phyloP scores from a whole-genome alignment of 1,140 invertebrate genomes.

The Stegodyphus mimosarum region DNA sequence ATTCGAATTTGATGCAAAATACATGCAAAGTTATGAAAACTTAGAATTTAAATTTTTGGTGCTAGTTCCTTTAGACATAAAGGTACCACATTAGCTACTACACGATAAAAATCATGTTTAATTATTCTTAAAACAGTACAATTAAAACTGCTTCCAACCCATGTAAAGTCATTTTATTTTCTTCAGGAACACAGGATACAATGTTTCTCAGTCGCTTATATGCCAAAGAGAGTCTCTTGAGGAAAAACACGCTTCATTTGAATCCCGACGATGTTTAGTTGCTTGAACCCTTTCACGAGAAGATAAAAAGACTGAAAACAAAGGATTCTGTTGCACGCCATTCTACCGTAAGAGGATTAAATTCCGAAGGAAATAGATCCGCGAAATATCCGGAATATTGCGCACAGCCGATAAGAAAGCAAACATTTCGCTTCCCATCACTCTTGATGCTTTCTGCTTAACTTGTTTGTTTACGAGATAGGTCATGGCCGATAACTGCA shows the following conservation, averaged over 20 bases:
- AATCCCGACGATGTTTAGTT: not conserved
- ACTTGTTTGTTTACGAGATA: slow-evolving; percentile 27
- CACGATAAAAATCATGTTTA: too few species aligned
- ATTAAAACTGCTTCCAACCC: too few species aligned
- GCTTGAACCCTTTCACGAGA: slow-evolving; percentile 7
- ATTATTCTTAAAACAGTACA: too few species aligned
- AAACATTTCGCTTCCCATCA: slow-evolving; percentile 45
- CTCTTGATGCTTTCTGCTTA: slow-evolving; percentile 11
- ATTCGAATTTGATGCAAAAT: too few species aligned
- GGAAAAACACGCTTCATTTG: not conserved
- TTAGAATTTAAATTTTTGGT: too few species aligned
- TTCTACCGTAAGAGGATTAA: too few species aligned
- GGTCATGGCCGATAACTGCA: not conserved
- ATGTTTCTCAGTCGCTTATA: too few species aligned
- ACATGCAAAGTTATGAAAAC: too few species aligned
- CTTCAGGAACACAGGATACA: too few species aligned
- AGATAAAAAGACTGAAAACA: slow-evolving; percentile 32
- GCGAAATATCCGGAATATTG: slow-evolving; percentile 32
- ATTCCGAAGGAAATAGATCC: not conserved
- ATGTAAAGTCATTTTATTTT: too few species aligned
- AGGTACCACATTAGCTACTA: too few species aligned
- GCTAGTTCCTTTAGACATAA: too few species aligned
- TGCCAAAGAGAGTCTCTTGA: not conserved
- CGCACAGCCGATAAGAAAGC: slow-evolving; percentile 26
- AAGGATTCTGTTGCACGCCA: slow-evolving; percentile 18